phyloP scores from a whole-genome alignment of 2,113 vertebrate species.

The Cryptotis parvus region DNA sequence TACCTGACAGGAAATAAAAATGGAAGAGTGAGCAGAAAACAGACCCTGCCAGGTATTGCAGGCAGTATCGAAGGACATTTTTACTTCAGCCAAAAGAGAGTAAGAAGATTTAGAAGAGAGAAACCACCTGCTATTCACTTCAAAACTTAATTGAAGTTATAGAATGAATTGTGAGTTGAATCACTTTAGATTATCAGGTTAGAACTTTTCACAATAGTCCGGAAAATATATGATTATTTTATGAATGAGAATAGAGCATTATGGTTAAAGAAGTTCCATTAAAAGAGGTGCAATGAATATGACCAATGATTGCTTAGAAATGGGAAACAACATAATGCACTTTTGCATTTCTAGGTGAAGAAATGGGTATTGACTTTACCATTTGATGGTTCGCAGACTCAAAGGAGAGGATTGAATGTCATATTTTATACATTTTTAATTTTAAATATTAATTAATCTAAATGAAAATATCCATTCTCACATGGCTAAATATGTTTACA shows the following conservation, averaged over 20 bases:
- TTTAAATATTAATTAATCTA: neutral
- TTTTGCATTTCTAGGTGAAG: neutral
- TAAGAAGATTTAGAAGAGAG: neutral
- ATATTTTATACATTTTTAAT: neutral
- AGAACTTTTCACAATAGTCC: neutral
- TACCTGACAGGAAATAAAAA: conserved; percentile 49
- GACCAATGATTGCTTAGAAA: neutral
- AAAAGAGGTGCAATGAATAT: neutral
- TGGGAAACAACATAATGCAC: neutral
- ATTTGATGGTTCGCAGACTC: neutral
- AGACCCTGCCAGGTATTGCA: neutral
- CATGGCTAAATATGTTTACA: neutral
- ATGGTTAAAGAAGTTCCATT: neutral
- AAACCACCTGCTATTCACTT: neutral
- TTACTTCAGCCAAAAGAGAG: neutral
- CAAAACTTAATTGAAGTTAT: neutral
- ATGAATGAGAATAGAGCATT: neutral
- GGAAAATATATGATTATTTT: neutral
- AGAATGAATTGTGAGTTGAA: neutral
- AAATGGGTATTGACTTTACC: neutral
- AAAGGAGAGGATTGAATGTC: neutral
- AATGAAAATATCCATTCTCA: neutral
- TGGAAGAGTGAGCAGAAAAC: conserved; percentile 1
- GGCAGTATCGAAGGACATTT: neutral
- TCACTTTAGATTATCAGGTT: neutral